Conservation (phyloP, 64 coral and sea anemone genomes). For the Stichodactyla mertensii region DNA sequence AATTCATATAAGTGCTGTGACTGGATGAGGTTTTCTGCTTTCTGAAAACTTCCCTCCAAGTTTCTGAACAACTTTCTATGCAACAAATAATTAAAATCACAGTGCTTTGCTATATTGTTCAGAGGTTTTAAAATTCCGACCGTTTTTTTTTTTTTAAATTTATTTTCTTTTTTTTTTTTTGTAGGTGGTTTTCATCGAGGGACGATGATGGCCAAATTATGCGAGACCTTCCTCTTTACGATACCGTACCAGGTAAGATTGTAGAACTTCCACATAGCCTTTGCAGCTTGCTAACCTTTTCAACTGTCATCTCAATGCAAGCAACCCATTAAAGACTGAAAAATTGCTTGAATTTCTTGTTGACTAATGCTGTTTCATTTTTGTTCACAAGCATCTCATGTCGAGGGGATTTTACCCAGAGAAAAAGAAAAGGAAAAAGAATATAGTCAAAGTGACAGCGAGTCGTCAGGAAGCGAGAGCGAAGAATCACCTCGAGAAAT, state of each 20-base stretch:
- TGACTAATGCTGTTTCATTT: background rate
- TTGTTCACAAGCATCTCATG: constrained; percentile 53
- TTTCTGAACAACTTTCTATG: background rate
- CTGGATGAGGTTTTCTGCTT: too few species aligned
- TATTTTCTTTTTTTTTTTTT: too few species aligned
- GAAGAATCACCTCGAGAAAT: constrained; percentile 15
- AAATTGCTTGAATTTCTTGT: background rate
- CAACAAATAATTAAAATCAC: too few species aligned
- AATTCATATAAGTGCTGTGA: too few species aligned
- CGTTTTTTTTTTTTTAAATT: background rate
- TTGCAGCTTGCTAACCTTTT: background rate
- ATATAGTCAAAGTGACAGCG: constrained; percentile 63
- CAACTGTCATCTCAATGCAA: too few species aligned
- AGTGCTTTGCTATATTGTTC: too few species aligned
- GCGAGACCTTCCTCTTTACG: constrained; percentile 63
- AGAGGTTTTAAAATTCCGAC: background rate
- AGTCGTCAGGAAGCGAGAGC: constrained; percentile 49
- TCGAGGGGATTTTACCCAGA: constrained; percentile 62
- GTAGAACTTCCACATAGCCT: too few species aligned
- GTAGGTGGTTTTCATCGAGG: constrained; percentile 77
- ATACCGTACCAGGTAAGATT: constrained; percentile 68
- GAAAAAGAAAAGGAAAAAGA: constrained; percentile 63
- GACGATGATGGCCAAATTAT: constrained; percentile 90
- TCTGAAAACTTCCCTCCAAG: too few species aligned
- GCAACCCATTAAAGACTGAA: too few species aligned